Evolutionary conservation across 2,888 invertebrate species (phyloP).

Genomic region (Epinotia ramella): DNA sequence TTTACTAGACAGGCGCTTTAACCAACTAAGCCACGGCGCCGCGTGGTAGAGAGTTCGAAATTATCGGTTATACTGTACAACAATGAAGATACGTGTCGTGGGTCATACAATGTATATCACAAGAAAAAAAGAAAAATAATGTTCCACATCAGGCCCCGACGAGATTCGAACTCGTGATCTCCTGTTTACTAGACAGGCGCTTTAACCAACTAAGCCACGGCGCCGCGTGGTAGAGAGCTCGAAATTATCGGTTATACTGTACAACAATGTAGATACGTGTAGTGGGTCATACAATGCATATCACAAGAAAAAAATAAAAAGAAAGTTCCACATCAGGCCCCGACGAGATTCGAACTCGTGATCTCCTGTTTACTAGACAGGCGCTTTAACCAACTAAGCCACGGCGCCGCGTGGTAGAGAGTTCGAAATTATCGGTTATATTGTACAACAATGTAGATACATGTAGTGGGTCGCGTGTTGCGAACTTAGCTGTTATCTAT

Average conservation of each 20-base stretch:
- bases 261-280: slow-evolving; percentile 12
- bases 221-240: slow-evolving; percentile 63
- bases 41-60: neutral
- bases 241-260: slow-evolving; percentile 33
- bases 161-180: slow-evolving; percentile 91
- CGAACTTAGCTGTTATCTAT: slow-evolving; percentile 11
- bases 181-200: slow-evolving; percentile 91
- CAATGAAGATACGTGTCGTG: no score
- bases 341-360: slow-evolving; percentile 90
- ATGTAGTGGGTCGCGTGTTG: neutral
- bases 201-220: slow-evolving; percentile 91
- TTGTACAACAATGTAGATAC: slow-evolving; percentile 10
- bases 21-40: slow-evolving; percentile 91
- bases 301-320: slow-evolving; percentile 14
- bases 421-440: slow-evolving; percentile 29
- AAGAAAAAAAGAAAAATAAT: slow-evolving; percentile 15
- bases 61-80: no score
- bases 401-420: slow-evolving; percentile 79
- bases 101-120: neutral
- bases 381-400: slow-evolving; percentile 91
- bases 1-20: slow-evolving; percentile 91
- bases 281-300: neutral
- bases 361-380: slow-evolving; percentile 92
- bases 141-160: slow-evolving; percentile 83
- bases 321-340: slow-evolving; percentile 76